Percentiles rank a stretch among this genome's conserved stretches.
These are phyloP conservation scores for Homarus gammarus DNA, from an alignment of 2,888 invertebrate species.

Conservation along the genomic window DNA sequence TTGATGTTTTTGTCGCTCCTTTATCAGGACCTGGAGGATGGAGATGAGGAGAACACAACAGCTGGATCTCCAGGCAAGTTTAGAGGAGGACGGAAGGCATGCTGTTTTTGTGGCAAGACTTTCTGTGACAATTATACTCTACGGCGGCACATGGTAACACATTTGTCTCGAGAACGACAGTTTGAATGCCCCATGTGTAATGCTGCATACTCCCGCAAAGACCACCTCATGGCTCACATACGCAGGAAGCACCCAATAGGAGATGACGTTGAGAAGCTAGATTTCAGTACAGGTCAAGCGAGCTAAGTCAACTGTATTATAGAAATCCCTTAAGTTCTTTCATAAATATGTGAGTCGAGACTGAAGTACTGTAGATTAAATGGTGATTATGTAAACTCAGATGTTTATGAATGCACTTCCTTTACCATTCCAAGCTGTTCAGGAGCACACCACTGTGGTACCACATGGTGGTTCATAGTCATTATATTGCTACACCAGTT, in stretches of 20 bases:
- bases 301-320: constrained; percentile 28
- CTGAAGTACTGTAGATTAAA: not conserved
- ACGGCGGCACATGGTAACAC: constrained; percentile 71
- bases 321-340: not conserved
- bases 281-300: constrained; percentile 56
- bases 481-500: constrained; percentile 37
- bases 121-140: constrained; percentile 73
- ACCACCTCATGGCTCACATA: constrained; percentile 73
- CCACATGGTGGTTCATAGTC: constrained; percentile 50
- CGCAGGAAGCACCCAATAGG: constrained; percentile 64
- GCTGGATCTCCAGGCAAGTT: constrained; percentile 67
- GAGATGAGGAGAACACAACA: constrained; percentile 53
- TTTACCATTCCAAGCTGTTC: constrained; percentile 69
- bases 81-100: constrained; percentile 65
- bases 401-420: constrained; percentile 43
- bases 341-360: constrained; percentile 25
- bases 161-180: constrained; percentile 66
- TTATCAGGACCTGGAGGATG: constrained; percentile 64
- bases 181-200: constrained; percentile 71
- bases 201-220: constrained; percentile 71
- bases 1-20: not conserved
- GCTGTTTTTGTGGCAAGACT: constrained; percentile 73
- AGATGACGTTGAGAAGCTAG: constrained; percentile 60
- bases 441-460: constrained; percentile 50
- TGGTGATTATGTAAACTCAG: constrained; percentile 19